Percentiles rank a stretch among this genome's conserved stretches.
These are phyloP conservation scores for Agriotes lineatus DNA, from an alignment of 2,888 invertebrate species.

Conservation along the genomic window DNA sequence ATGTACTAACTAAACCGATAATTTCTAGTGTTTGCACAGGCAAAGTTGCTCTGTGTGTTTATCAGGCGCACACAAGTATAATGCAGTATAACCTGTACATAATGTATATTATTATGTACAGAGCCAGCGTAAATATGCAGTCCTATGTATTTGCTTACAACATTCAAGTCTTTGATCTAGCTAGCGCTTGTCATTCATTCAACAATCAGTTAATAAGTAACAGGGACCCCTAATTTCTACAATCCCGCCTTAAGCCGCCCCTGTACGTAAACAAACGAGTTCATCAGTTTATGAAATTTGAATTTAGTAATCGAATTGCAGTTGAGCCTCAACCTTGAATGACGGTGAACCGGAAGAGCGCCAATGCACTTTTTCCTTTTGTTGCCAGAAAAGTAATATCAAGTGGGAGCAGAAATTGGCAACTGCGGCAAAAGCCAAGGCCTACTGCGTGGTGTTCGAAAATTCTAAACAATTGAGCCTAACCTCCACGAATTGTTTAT, in stretches of 20 bases:
- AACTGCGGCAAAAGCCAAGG: too few species aligned
- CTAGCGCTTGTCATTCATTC: too few species aligned
- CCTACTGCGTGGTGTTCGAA: too few species aligned
- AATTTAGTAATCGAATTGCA: background rate
- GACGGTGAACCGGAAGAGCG: constrained; percentile 2
- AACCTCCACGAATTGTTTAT: too few species aligned
- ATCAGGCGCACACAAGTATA: background rate
- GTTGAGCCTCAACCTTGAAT: background rate
- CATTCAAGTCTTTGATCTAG: too few species aligned
- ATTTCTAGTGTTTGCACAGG: constrained; percentile 16
- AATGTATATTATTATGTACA: too few species aligned
- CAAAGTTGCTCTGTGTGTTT: background rate
- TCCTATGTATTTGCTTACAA: too few species aligned
- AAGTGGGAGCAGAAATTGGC: too few species aligned
- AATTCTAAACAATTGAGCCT: too few species aligned
- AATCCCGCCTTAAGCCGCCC: background rate
- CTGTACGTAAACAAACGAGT: background rate
- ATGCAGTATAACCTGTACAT: too few species aligned
- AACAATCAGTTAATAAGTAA: too few species aligned
- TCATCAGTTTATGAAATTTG: background rate
- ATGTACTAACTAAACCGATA: constrained; percentile 9
- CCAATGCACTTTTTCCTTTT: constrained; percentile 4
- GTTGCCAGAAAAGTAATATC: background rate
- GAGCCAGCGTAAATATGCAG: too few species aligned
- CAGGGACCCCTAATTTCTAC: background rate